phyloP scores from a whole-genome alignment of 2,797 vertebrate genomes.

The Cyclopterus lumpus region DNA sequence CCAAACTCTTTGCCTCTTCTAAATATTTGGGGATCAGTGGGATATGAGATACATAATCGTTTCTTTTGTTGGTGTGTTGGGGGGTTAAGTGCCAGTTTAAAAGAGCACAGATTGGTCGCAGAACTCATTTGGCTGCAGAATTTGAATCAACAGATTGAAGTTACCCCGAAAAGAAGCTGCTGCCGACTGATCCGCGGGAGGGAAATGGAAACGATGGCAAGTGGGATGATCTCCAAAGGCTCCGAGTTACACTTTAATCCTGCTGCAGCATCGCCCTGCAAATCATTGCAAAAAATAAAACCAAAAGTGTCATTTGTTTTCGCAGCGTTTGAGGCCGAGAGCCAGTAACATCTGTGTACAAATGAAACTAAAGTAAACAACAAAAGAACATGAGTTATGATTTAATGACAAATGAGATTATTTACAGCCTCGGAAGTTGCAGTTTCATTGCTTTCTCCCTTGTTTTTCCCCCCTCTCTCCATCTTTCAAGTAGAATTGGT shows the following conservation, averaged over 20 bases:
- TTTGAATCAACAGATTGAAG: slow-evolving; percentile 63
- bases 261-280: slow-evolving; percentile 17
- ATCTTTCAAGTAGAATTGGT: slow-evolving; percentile 58
- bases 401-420: slow-evolving; percentile 58
- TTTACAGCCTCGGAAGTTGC: slow-evolving; percentile 46
- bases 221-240: slow-evolving; percentile 50
- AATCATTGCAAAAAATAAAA: slow-evolving; percentile 25
- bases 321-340: slow-evolving; percentile 29
- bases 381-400: slow-evolving; percentile 14
- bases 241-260: slow-evolving; percentile 49
- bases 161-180: slow-evolving; percentile 45
- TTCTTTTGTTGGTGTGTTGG: slow-evolving; percentile 20
- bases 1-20: slow-evolving; percentile 42
- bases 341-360: slow-evolving; percentile 17
- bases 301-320: slow-evolving; percentile 46
- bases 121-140: slow-evolving; percentile 57
- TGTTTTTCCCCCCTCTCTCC: neutral
- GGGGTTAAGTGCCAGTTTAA: slow-evolving; percentile 44
- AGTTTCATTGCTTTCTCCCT: slow-evolving; percentile 29
- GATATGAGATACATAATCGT: slow-evolving; percentile 33
- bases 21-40: slow-evolving; percentile 19
- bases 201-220: slow-evolving; percentile 49
- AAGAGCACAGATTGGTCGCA: slow-evolving; percentile 55
- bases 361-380: slow-evolving; percentile 37
- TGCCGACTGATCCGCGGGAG: slow-evolving; percentile 50